Evolutionary conservation across 64 coral and sea anemone genomes (phyloP).

Genomic region (Stichodactyla helianthus): DNA sequence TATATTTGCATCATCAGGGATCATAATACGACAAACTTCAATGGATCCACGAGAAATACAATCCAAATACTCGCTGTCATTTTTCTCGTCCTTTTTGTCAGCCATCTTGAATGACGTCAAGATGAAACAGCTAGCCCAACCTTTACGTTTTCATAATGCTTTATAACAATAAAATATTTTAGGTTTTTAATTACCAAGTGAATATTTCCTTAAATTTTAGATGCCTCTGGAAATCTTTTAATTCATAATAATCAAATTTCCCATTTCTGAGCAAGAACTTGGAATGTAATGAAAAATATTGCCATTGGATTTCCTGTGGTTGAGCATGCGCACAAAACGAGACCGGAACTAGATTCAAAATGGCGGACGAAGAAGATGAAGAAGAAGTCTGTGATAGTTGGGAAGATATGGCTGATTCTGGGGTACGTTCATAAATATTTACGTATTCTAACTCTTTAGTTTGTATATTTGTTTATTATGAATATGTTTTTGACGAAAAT

Average conservation of each 20-base stretch:
- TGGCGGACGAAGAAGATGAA: constrained; percentile 95
- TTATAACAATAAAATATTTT: no score
- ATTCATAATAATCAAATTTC: no score
- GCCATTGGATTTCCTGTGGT: background rate
- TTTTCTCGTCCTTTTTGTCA: background rate
- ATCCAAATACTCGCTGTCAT: constrained; percentile 34
- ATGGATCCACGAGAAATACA: constrained; percentile 68
- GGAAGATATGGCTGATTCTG: constrained; percentile 98
- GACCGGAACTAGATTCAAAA: constrained; percentile 48
- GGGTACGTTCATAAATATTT: constrained; percentile 51
- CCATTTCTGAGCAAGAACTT: background rate
- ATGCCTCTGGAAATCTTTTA: no score
- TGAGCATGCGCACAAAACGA: constrained; percentile 2
- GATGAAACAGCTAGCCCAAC: background rate
- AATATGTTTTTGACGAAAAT: background rate
- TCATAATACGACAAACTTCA: constrained; percentile 91
- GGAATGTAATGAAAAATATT: background rate
- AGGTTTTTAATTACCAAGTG: no score
- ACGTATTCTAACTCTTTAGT: background rate
- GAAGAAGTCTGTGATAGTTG: constrained; percentile 98
- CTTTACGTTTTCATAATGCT: no score
- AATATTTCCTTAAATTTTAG: no score
- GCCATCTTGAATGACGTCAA: constrained; percentile 28
- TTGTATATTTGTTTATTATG: no score
- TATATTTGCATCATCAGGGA: constrained; percentile 89